Evolutionary conservation across 2,888 invertebrate species (phyloP), one percentile per base, ranked within the genome.

Genomic region (Cosmia pyralina): DNA sequence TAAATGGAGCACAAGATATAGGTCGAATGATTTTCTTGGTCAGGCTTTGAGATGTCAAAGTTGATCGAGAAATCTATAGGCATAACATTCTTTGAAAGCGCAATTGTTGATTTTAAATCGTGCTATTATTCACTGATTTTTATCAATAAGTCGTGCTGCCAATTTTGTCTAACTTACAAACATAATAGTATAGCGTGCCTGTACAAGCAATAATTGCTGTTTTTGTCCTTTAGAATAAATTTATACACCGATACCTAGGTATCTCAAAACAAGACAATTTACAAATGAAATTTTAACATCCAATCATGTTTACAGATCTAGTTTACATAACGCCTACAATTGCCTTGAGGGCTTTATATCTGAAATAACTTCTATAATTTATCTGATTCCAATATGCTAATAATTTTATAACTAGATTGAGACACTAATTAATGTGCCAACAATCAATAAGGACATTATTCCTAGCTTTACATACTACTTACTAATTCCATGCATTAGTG

Each of bases 311-410:
- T 38, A 62, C 41, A 52, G 60, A 53, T 55, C 48, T 13, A 38
- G 57, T 66, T 50, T 69, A 50, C 41, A 48, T 28, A 41, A 77
- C 72, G 58, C 69, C 69, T 59, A 69, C 69, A 65, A 64, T 57
- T 75, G 34, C 79, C 75, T 79, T 71, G 46, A 41, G 44, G 44
- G 71, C 59, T 59, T 71, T 88, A 89, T 64, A 86, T 84, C 38
- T 81, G 79, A 75, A 89, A 80, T 77, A 87, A 88, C 70, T 82
- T 88, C 77, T 83, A 89, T 82, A 86, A 77, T 34, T 66, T 81
- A 82, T 68, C 70, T 68, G 78, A 68, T 65, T 69, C 7, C 17
- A 71, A 70, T 81, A 81, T 68, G 77, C 60, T 73, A 78, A 81
- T 75, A 2, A 66, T 59, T 66, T 66, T 55, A 38, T 69, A 34